phyloP scores from a whole-genome alignment of 2,797 vertebrate species.

The Falco naumanni region DNA sequence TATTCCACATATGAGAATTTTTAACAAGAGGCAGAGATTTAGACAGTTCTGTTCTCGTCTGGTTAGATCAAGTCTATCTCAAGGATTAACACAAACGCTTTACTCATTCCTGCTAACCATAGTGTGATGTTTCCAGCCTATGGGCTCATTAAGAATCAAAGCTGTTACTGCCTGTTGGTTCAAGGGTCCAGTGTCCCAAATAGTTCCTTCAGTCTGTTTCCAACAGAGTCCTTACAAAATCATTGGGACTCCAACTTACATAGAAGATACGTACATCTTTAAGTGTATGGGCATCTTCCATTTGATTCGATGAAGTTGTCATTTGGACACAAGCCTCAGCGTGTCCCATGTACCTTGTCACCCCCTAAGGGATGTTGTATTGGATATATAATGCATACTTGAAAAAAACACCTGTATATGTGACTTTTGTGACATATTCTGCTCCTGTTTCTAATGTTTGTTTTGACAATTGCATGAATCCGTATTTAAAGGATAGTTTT shows the following conservation, averaged over 20 bases:
- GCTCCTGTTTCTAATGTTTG: not conserved
- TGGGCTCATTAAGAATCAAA: not conserved
- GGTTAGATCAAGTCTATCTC: not conserved
- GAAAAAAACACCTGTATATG: not conserved
- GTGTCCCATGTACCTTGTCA: not conserved
- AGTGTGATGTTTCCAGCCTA: not conserved
- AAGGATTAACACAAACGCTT: not conserved
- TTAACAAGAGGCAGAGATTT: not conserved
- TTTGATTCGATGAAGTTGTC: not conserved
- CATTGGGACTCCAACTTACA: not conserved
- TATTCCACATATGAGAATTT: not conserved
- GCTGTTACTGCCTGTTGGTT: not conserved
- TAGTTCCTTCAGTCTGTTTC: not conserved
- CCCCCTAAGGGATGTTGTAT: no score
- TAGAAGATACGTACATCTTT: not conserved
- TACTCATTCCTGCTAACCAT: not conserved
- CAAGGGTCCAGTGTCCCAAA: not conserved
- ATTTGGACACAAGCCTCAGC: not conserved
- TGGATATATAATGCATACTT: not conserved
- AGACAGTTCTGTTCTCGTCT: not conserved
- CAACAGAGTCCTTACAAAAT: not conserved
- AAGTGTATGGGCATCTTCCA: not conserved
- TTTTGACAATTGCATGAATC: not conserved
- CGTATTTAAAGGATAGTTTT: not conserved
- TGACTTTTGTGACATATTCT: not conserved